Evolutionary conservation across 1,140 invertebrate genomes (phyloP).

Genomic region (Frieseomelitta varia): DNA sequence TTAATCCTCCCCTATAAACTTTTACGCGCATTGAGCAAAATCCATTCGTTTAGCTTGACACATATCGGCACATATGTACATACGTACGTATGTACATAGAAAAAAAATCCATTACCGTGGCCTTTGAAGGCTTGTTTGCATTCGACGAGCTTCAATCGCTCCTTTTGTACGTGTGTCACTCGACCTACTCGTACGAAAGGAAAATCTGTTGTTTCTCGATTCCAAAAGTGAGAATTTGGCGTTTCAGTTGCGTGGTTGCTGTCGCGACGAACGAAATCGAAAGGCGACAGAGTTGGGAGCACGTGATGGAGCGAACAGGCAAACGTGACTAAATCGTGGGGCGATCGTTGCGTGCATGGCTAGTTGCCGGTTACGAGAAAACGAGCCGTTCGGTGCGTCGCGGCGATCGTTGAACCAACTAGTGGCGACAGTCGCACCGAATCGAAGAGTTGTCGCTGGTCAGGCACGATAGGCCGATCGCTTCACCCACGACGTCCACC

Average conservation of each 20-base stretch:
- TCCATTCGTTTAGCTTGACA: too few relatives aligned
- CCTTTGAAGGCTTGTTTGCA: too few relatives aligned
- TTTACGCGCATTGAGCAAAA: too few relatives aligned
- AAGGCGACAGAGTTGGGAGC: conserved; percentile 48
- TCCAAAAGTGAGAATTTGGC: too few relatives aligned
- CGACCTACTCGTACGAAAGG: too few relatives aligned
- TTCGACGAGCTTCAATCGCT: too few relatives aligned
- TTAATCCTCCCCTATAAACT: background rate
- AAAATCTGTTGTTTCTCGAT: too few relatives aligned
- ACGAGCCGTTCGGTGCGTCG: conserved; percentile 50
- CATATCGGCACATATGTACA: background rate
- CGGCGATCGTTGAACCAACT: conserved; percentile 73
- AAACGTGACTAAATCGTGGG: conserved; percentile 60
- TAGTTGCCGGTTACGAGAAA: conserved; percentile 15
- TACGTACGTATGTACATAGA: background rate
- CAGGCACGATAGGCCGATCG: conserved; percentile 71
- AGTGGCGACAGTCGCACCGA: conserved; percentile 70
- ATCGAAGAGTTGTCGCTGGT: conserved; percentile 77
- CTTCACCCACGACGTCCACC: conserved; percentile 76
- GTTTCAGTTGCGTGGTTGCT: too few relatives aligned
- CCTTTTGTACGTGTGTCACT: too few relatives aligned
- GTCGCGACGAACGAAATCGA: conserved; percentile 28
- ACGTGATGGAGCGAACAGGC: conserved; percentile 56
- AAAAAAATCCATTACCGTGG: background rate
- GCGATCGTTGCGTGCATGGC: conserved; percentile 47